Evolutionary conservation across 2,797 vertebrate genomes (phyloP).

Genomic region (Sebastiscus albofasciatus): DNA sequence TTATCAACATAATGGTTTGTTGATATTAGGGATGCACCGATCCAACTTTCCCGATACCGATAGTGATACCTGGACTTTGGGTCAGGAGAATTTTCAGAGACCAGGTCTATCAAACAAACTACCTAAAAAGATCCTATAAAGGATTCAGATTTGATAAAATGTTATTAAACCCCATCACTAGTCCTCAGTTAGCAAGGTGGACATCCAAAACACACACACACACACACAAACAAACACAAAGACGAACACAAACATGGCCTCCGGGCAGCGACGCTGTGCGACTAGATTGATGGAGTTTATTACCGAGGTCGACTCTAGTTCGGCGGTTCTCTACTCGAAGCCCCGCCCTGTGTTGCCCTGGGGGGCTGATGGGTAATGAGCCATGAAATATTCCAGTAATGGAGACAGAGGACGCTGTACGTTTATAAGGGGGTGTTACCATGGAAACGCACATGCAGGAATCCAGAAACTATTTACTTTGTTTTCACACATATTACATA

Average conservation of each 20-base stretch:
- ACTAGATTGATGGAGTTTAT: constrained; percentile 59
- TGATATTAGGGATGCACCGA: not conserved
- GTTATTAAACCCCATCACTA: not conserved
- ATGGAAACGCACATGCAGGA: constrained; percentile 35
- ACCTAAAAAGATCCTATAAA: not conserved
- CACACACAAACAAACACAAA: not conserved
- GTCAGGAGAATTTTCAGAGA: no score
- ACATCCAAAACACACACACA: not conserved
- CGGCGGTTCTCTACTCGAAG: constrained; percentile 22
- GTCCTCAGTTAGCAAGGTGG: not conserved
- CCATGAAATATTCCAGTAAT: constrained; percentile 67
- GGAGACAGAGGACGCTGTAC: constrained; percentile 38
- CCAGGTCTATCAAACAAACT: not conserved
- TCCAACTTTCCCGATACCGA: no score
- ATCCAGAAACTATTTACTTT: constrained; percentile 35
- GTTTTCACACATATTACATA: not conserved
- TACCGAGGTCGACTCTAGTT: constrained; percentile 24
- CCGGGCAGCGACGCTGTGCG: constrained; percentile 9
- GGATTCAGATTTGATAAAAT: not conserved
- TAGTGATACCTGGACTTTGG: no score
- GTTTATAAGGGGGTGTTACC: constrained; percentile 19
- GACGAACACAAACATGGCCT: not conserved
- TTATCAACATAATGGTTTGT: not conserved
- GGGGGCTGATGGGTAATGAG: constrained; percentile 60
- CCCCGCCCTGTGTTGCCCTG: constrained; percentile 30